Conservation (phyloP, 2,888 invertebrate species). For the Spodoptera exigua region DNA sequence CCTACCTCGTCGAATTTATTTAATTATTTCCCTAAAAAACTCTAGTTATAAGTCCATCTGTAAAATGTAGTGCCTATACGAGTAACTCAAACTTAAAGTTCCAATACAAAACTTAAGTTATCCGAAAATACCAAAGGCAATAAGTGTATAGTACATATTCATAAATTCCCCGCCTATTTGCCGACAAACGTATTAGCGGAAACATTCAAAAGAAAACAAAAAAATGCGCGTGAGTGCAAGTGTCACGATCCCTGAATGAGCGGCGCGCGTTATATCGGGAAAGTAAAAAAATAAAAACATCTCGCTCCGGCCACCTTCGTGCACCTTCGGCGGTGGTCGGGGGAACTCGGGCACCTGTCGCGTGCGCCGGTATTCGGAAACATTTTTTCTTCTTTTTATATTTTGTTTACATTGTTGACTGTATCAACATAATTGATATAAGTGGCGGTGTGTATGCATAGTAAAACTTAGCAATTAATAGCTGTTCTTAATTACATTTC, state of each 20-base stretch:
- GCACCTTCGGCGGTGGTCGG: slow-evolving; percentile 54
- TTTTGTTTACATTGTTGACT: slow-evolving; percentile 47
- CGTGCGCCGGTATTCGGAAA: slow-evolving; percentile 50
- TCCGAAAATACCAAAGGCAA: slow-evolving; percentile 14
- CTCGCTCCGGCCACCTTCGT: slow-evolving; percentile 57
- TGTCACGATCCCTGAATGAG: slow-evolving; percentile 73
- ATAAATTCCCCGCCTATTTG: slow-evolving; percentile 58
- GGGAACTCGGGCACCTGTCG: slow-evolving; percentile 54
- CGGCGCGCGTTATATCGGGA: slow-evolving; percentile 72
- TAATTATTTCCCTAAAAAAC: too few species aligned
- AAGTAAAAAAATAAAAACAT: slow-evolving; percentile 67
- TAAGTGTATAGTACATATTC: slow-evolving; percentile 29
- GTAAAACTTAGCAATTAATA: not conserved
- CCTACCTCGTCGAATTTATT: too few species aligned
- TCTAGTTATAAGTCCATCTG: too few species aligned
- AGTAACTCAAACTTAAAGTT: not conserved
- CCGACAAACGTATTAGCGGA: slow-evolving; percentile 57
- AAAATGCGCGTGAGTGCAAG: slow-evolving; percentile 59
- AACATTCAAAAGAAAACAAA: slow-evolving; percentile 53
- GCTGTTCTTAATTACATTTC: not conserved
- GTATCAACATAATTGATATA: slow-evolving; percentile 33
- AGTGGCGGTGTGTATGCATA: slow-evolving; percentile 2
- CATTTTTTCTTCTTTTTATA: slow-evolving; percentile 38
- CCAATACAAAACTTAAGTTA: not conserved
- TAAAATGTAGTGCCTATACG: too few species aligned